Percentiles rank a stretch among this genome's conserved stretches.
Evolutionary conservation across 2,113 vertebrate species (phyloP).

Genomic region (Climacteris rufus): DNA sequence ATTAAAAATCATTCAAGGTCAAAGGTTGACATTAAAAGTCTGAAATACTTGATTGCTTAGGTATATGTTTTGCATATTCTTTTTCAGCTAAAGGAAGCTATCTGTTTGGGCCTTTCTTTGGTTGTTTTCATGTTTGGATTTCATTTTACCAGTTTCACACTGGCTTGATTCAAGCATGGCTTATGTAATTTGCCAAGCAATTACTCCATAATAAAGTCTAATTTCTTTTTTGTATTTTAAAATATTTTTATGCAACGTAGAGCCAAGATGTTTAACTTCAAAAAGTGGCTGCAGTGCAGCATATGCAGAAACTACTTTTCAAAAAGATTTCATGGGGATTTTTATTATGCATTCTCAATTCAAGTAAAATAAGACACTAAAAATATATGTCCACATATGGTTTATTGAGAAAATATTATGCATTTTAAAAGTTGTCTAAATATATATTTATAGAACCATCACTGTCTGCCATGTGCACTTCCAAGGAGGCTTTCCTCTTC

Average conservation of each 20-base stretch:
- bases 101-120: conserved; percentile 2
- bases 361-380: conserved; percentile 61
- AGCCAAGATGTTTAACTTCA: conserved; percentile 53
- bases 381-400: conserved; percentile 64
- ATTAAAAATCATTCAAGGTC: conserved; percentile 43
- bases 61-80: conserved; percentile 34
- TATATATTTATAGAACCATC: conserved; percentile 49
- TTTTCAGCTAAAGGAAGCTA: not conserved
- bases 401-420: conserved; percentile 70
- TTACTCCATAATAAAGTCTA: conserved; percentile 62
- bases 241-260: conserved; percentile 38
- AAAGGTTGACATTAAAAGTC: conserved; percentile 47
- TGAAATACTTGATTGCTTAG: conserved; percentile 29
- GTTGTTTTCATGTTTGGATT: conserved; percentile 39
- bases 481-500: conserved; percentile 4
- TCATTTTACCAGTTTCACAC: conserved; percentile 51
- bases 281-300: conserved; percentile 5
- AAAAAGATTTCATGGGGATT: conserved; percentile 31
- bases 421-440: conserved; percentile 65
- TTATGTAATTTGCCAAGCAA: conserved; percentile 65
- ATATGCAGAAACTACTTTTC: conserved; percentile 58
- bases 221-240: conserved; percentile 65
- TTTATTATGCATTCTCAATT: conserved; percentile 48
- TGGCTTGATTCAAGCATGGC: conserved; percentile 58
- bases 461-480: conserved; percentile 12